Conservation (phyloP, 2,888 invertebrate genomes). For the Heteropelma amictum region DNA sequence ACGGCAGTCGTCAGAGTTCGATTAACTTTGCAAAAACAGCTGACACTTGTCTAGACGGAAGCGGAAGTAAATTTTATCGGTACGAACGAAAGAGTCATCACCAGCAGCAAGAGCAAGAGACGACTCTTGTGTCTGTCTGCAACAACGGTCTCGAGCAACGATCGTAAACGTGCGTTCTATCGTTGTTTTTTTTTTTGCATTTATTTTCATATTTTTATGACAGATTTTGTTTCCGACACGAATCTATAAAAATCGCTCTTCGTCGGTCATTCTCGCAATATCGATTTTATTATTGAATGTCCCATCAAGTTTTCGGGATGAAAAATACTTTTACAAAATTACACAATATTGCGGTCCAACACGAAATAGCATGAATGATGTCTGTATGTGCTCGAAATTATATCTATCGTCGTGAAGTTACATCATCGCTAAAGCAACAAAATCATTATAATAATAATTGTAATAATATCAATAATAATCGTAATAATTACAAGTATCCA, state of each 20-base stretch:
- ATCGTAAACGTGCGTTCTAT: conserved; percentile 4
- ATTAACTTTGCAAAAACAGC: conserved; percentile 61
- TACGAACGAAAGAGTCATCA: background rate
- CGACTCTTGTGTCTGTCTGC: conserved; percentile 66
- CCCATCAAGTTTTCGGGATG: no score
- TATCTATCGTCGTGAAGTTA: no score
- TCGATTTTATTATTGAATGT: no score
- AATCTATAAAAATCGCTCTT: no score
- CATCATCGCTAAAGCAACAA: no score
- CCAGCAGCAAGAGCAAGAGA: conserved; percentile 67
- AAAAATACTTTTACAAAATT: no score
- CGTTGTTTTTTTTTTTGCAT: background rate
- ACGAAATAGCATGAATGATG: no score
- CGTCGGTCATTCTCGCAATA: background rate
- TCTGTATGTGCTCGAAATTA: no score
- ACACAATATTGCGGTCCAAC: no score
- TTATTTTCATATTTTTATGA: background rate
- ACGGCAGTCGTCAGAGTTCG: conserved; percentile 65
- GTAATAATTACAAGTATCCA: no score
- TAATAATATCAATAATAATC: no score
- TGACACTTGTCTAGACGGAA: conserved; percentile 35
- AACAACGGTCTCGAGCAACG: conserved; percentile 67
- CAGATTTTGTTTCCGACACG: background rate
- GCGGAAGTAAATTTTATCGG: conserved; percentile 4
- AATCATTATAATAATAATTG: no score